A percentile compares a stretch with the other conserved stretches of the same genome.
Conservation (phyloP, 64 coral and sea anemone genomes). For the Pachyseris speciosa region DNA sequence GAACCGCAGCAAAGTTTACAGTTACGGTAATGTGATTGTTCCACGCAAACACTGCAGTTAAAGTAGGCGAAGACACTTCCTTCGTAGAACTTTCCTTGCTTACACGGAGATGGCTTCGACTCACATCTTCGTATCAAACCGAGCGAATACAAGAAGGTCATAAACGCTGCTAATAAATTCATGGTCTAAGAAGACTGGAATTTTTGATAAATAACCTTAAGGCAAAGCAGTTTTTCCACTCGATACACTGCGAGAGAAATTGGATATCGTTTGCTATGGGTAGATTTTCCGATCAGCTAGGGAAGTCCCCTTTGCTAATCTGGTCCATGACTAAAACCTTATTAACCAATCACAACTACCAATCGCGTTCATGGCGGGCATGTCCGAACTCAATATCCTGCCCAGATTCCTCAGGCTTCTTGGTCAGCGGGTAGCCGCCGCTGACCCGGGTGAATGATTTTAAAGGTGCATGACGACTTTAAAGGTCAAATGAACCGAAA, state of each 20-base stretch:
- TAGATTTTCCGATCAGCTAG: not conserved
- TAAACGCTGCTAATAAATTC: not conserved
- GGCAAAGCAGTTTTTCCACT: not conserved
- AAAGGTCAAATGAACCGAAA: too few relatives aligned
- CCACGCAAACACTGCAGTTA: not conserved
- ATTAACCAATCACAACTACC: not conserved
- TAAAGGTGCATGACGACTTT: too few relatives aligned
- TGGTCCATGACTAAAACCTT: not conserved
- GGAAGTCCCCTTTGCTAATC: not conserved
- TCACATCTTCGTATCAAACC: not conserved
- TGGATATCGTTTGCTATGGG: too few relatives aligned
- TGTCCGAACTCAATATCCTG: too few relatives aligned
- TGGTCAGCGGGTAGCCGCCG: too few relatives aligned
- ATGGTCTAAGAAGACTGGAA: not conserved
- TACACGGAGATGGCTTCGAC: not conserved
- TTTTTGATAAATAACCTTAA: not conserved
- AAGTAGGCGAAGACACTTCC: not conserved
- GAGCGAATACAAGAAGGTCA: too few relatives aligned
- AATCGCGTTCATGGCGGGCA: too few relatives aligned
- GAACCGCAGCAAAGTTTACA: not conserved
- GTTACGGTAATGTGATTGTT: not conserved
- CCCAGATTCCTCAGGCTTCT: too few relatives aligned
- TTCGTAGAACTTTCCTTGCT: constrained; percentile 10
- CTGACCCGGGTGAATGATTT: too few relatives aligned
- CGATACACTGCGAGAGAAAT: too few relatives aligned